These are phyloP conservation scores for Condylura cristata DNA, from an alignment of 2,113 vertebrate species.

Conservation along the genomic window DNA sequence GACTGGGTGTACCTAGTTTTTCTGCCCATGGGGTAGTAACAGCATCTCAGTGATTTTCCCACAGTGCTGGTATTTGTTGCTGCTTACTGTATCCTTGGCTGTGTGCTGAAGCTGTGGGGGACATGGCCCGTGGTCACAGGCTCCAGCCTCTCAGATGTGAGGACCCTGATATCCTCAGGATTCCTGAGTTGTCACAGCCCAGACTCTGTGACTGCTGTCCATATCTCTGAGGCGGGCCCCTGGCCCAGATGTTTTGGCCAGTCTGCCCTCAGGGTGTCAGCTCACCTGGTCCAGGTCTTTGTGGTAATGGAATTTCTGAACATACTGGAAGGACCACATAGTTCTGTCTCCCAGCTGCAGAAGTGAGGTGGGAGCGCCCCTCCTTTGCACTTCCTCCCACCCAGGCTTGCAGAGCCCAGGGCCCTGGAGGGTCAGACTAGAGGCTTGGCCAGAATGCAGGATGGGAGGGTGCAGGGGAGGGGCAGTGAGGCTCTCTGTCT, in stretches of 20 bases:
- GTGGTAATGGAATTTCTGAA: conserved; percentile 20
- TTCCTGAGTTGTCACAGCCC: neutral
- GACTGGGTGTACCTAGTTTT: neutral
- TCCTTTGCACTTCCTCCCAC: neutral
- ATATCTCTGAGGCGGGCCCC: neutral
- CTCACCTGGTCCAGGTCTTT: neutral
- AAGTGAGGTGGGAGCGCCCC: neutral
- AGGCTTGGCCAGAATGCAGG: neutral
- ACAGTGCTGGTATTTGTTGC: too few species aligned
- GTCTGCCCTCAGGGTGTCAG: neutral
- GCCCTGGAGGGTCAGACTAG: neutral
- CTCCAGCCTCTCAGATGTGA: neutral
- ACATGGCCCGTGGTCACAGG: neutral
- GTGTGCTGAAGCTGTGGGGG: neutral
- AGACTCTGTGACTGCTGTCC: neutral
- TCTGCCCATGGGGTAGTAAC: neutral
- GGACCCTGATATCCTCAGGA: neutral
- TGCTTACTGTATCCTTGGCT: neutral
- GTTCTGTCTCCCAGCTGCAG: conserved; percentile 13
- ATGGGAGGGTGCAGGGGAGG: neutral
- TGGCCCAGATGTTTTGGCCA: neutral
- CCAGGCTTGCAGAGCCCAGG: neutral
- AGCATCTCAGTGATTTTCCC: neutral
- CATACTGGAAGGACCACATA: conserved; percentile 53
- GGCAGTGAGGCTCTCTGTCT: neutral